A percentile compares a stretch with the other conserved stretches of the same genome.
Conservation (phyloP, 2,888 invertebrate genomes). For the Macrosoma leucophasiata region DNA sequence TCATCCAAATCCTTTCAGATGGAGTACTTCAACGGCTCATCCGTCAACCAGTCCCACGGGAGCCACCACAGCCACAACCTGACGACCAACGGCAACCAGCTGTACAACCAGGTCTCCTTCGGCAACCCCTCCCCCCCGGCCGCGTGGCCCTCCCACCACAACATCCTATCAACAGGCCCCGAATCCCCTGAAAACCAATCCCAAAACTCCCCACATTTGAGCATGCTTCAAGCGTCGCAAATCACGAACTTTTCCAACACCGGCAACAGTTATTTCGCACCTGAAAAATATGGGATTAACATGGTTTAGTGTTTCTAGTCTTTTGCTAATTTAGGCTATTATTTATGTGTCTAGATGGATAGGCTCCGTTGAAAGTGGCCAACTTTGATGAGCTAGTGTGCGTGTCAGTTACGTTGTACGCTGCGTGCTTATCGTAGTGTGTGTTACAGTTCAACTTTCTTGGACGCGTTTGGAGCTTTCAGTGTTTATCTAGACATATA, state of each 20-base stretch:
- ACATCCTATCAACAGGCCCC: slow-evolving; percentile 60
- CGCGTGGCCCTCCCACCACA: slow-evolving; percentile 67
- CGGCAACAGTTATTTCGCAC: slow-evolving; percentile 67
- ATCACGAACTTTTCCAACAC: slow-evolving; percentile 72
- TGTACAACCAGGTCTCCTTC: slow-evolving; percentile 71
- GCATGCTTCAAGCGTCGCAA: slow-evolving; percentile 69
- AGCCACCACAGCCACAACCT: slow-evolving; percentile 63
- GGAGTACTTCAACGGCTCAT: slow-evolving; percentile 71
- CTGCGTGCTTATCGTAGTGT: too few relatives aligned
- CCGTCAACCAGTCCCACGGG: slow-evolving; percentile 64
- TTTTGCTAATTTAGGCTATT: too few relatives aligned
- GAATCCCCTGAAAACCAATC: slow-evolving; percentile 67
- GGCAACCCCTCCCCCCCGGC: slow-evolving; percentile 66
- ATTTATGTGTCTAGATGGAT: too few relatives aligned
- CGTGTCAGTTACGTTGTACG: too few relatives aligned
- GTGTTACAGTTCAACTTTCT: too few relatives aligned
- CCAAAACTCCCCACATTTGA: slow-evolving; percentile 61
- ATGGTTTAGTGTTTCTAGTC: slow-evolving; percentile 72
- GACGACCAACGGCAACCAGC: slow-evolving; percentile 62
- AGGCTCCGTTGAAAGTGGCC: too few relatives aligned
- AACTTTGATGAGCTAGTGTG: too few relatives aligned
- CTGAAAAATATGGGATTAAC: slow-evolving; percentile 72
- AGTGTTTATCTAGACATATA: too few relatives aligned
- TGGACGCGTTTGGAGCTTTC: too few relatives aligned
- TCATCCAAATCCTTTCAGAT: slow-evolving; percentile 44